phyloP scores from a whole-genome alignment of 2,113 vertebrate genomes.

The Micronycteris hirsuta region DNA sequence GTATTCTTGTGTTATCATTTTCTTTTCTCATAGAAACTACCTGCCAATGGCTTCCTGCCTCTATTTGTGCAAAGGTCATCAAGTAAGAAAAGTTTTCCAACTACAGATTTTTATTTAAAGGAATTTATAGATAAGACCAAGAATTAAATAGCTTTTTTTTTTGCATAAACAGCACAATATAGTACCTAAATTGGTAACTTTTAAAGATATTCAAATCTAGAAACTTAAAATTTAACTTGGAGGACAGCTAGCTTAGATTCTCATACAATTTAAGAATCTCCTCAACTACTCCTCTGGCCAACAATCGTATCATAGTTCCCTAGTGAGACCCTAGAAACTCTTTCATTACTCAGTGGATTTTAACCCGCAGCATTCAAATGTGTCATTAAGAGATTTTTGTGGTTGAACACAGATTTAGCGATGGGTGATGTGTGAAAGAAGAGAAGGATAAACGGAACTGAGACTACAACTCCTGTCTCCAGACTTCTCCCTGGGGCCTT shows the following conservation, averaged over 20 bases:
- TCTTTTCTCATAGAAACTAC: conserved; percentile 28
- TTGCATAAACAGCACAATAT: background rate
- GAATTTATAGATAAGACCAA: conserved; percentile 20
- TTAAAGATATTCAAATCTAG: conserved; percentile 18
- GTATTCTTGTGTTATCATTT: conserved; percentile 22
- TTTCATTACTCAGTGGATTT: background rate
- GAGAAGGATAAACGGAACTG: background rate
- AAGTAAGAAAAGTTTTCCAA: background rate
- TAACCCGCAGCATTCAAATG: background rate
- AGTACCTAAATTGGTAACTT: conserved; percentile 1
- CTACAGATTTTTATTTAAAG: conserved; percentile 26
- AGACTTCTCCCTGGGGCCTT: background rate
- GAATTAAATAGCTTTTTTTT: conserved; percentile 15
- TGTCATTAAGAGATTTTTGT: background rate
- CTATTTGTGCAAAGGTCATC: conserved; percentile 46
- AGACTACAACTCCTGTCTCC: background rate
- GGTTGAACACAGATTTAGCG: background rate
- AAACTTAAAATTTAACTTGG: conserved; percentile 18
- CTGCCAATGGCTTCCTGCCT: conserved; percentile 13
- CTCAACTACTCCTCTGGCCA: background rate
- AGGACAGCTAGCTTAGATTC: background rate
- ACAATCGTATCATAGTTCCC: background rate
- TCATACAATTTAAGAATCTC: background rate
- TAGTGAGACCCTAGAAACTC: background rate
- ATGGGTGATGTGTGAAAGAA: background rate